Percentiles rank a stretch among this genome's conserved stretches.
phyloP scores from a whole-genome alignment of 2,113 vertebrate species.

The Stigmatopora argus region DNA sequence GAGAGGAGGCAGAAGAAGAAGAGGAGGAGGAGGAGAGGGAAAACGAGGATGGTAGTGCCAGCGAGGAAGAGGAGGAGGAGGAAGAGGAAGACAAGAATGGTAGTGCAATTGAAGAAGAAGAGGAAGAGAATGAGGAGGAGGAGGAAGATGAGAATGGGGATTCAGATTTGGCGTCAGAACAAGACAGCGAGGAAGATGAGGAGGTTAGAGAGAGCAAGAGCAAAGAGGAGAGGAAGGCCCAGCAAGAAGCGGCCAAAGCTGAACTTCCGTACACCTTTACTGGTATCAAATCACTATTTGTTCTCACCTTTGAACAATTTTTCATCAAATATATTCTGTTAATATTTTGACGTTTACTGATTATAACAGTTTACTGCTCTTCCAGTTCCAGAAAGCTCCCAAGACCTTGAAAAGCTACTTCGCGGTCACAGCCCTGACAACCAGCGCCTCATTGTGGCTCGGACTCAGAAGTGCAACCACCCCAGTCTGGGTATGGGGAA shows the following conservation, averaged over 20 bases:
- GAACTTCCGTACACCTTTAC: slow-evolving; percentile 86
- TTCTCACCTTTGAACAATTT: neutral
- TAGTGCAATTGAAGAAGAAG: neutral
- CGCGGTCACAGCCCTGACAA: slow-evolving; percentile 72
- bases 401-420: slow-evolving; percentile 74
- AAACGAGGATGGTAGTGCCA: slow-evolving; percentile 25
- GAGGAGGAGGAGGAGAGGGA: slow-evolving; percentile 25
- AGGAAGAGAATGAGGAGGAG: slow-evolving; percentile 34
- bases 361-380: neutral
- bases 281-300: slow-evolving; percentile 60
- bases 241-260: slow-evolving; percentile 62
- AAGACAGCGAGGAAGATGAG: slow-evolving; percentile 55
- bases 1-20: slow-evolving; percentile 31
- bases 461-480: slow-evolving; percentile 86
- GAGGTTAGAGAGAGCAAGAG: slow-evolving; percentile 18
- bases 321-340: neutral
- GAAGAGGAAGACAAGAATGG: slow-evolving; percentile 10
- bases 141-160: slow-evolving; percentile 62
- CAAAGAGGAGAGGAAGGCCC: slow-evolving; percentile 45
- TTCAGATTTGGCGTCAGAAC: slow-evolving; percentile 77
- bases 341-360: neutral
- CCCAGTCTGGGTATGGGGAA: slow-evolving; percentile 85
- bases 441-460: slow-evolving; percentile 81
- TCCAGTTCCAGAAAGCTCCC: slow-evolving; percentile 77
- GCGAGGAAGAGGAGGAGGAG: slow-evolving; percentile 29